Evolutionary conservation across 1,140 invertebrate species (phyloP).

Genomic region (Steinernema khuongi): DNA sequence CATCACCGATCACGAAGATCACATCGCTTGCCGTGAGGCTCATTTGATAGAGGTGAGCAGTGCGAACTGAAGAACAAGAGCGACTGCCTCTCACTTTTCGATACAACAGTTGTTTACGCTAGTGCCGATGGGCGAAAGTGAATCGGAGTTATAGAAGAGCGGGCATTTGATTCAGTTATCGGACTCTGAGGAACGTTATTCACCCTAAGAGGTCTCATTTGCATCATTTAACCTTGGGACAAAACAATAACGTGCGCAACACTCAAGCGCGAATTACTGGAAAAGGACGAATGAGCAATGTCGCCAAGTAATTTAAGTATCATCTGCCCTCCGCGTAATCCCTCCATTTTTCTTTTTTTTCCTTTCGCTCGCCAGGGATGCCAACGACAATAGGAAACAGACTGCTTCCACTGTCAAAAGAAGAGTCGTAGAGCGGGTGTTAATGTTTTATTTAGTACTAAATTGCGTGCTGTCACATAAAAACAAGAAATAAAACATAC

Average conservation of each 20-base stretch:
- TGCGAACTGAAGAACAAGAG: slow-evolving; percentile 9
- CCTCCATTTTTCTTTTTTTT: not conserved
- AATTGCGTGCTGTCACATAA: not conserved
- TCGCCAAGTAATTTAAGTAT: slow-evolving; percentile 14
- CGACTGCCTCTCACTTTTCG: slow-evolving; percentile 15
- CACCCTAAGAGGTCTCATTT: too few relatives aligned
- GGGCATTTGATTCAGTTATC: not conserved
- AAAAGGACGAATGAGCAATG: too few relatives aligned
- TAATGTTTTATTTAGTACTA: not conserved
- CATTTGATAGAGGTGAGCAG: not conserved
- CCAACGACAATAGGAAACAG: too few relatives aligned
- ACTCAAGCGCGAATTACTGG: too few relatives aligned
- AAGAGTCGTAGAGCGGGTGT: not conserved
- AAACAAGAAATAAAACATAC: not conserved
- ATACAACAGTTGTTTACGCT: slow-evolving; percentile 13
- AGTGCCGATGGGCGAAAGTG: not conserved
- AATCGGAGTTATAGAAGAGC: not conserved
- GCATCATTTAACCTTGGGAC: too few relatives aligned
- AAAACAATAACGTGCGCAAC: too few relatives aligned
- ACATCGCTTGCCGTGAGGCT: not conserved
- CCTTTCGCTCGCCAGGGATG: not conserved
- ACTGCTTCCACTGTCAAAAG: not conserved
- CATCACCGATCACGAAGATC: too few relatives aligned
- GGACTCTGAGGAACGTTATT: too few relatives aligned
- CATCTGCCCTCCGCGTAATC: not conserved